These are phyloP conservation scores for Pachliopta kotzebuea DNA, from an alignment of 2,888 invertebrate genomes.

Conservation along the genomic window DNA sequence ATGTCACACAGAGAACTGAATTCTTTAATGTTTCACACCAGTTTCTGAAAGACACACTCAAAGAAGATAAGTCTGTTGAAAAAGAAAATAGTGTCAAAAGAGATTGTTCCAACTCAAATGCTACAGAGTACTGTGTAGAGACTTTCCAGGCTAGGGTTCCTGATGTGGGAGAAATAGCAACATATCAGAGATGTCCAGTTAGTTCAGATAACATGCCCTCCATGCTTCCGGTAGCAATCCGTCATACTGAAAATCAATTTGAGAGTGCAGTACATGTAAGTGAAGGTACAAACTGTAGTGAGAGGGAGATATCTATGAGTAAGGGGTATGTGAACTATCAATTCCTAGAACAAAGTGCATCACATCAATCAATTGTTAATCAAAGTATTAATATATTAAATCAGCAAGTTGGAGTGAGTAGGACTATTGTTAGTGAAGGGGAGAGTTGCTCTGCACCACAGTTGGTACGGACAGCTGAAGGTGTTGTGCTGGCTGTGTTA, in stretches of 20 bases:
- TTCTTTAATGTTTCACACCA: conserved; percentile 54
- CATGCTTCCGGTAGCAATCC: conserved; percentile 53
- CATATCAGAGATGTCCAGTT: conserved; percentile 63
- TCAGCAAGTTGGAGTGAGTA: conserved; percentile 72
- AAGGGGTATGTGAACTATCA: conserved; percentile 77
- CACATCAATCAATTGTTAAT: conserved; percentile 76
- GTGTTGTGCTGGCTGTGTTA: conserved; percentile 71
- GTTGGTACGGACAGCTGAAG: conserved; percentile 70
- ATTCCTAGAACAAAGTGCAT: conserved; percentile 76
- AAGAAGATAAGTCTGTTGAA: conserved; percentile 47
- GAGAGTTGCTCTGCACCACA: conserved; percentile 59
- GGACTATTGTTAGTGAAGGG: conserved; percentile 60
- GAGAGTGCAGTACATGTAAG: conserved; percentile 57
- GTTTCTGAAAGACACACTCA: conserved; percentile 54
- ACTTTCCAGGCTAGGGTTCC: conserved; percentile 55
- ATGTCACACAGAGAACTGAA: conserved; percentile 49
- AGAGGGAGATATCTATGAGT: conserved; percentile 60
- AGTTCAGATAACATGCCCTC: conserved; percentile 58
- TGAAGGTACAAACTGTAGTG: conserved; percentile 59
- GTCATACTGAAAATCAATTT: conserved; percentile 59
- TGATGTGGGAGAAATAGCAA: conserved; percentile 48
- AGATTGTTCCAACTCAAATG: conserved; percentile 49
- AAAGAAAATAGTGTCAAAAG: conserved; percentile 45
- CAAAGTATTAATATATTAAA: conserved; percentile 77
- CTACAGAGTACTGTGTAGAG: conserved; percentile 54